phyloP scores from a whole-genome alignment of 37 sponge, comb jelly and placozoan species.

The Eunapius fragilis region DNA sequence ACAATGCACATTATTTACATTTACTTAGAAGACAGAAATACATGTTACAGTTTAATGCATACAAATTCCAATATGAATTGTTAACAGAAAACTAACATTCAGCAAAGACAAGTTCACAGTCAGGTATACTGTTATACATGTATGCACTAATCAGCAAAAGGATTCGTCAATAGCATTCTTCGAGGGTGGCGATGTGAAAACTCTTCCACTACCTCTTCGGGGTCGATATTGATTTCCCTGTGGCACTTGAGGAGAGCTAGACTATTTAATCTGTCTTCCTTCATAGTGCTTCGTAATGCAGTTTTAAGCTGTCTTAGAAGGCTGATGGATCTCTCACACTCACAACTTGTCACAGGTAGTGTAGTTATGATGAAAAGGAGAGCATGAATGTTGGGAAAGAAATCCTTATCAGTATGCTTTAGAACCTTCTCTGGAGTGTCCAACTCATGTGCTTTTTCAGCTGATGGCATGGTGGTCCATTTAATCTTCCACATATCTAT shows the following conservation, averaged over 20 bases:
- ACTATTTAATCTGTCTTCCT: constrained; percentile 10
- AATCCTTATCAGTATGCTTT: constrained; percentile 39
- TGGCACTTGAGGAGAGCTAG: constrained; percentile 1
- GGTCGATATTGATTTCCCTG: neutral
- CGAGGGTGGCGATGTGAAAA: constrained; percentile 12
- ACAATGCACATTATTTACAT: no score
- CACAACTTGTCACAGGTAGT: constrained; percentile 67
- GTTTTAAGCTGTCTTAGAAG: constrained; percentile 41
- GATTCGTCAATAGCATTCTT: no score
- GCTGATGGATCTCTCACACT: constrained; percentile 70
- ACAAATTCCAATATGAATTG: no score
- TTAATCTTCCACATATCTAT: constrained; percentile 46
- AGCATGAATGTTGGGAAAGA: constrained; percentile 49
- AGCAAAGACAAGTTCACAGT: no score
- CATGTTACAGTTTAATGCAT: no score
- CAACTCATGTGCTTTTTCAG: constrained; percentile 14
- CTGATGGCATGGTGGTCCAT: constrained; percentile 10
- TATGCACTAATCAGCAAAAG: no score
- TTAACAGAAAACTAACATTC: no score
- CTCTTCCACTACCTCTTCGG: constrained; percentile 21
- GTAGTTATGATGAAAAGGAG: constrained; percentile 41
- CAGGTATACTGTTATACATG: no score
- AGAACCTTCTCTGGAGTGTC: constrained; percentile 43
- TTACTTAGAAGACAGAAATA: no score
- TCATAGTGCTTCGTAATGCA: constrained; percentile 24